Percentiles rank a stretch among this genome's conserved stretches.
phyloP scores from a whole-genome alignment of 2,888 invertebrate genomes.

The Phymatocera aterrima region DNA sequence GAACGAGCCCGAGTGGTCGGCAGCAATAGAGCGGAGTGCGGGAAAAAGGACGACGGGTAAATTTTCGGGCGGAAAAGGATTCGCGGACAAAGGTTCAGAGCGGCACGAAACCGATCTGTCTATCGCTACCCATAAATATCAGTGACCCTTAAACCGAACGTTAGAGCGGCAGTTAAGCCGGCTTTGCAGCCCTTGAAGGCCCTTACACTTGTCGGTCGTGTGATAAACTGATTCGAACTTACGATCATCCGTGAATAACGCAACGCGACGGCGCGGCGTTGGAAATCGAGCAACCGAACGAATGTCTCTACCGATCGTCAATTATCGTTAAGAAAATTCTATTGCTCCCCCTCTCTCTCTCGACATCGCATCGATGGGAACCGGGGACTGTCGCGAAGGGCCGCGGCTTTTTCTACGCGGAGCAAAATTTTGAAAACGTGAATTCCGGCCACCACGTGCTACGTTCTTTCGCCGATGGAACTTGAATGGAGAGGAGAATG shows the following conservation, averaged over 20 bases:
- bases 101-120: slow-evolving; percentile 31
- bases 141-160: slow-evolving; percentile 46
- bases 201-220: slow-evolving; percentile 41
- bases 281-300: background rate
- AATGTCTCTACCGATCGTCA: too few species aligned
- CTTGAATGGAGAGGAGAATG: too few species aligned
- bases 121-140: slow-evolving; percentile 43
- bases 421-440: too few species aligned
- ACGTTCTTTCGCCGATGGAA: too few species aligned
- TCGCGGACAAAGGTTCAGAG: slow-evolving; percentile 35
- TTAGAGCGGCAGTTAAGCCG: slow-evolving; percentile 53
- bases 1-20: background rate
- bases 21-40: background rate
- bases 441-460: too few species aligned
- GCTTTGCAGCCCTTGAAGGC: slow-evolving; percentile 51
- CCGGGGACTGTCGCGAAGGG: too few species aligned
- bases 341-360: too few species aligned
- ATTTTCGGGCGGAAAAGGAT: slow-evolving; percentile 19
- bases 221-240: slow-evolving; percentile 46
- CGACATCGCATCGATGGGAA: too few species aligned
- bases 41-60: background rate
- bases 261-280: background rate
- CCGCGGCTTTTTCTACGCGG: too few species aligned
- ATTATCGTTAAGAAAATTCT: too few species aligned
- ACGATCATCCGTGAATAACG: background rate